phyloP scores from a whole-genome alignment of 2,888 invertebrate species.

The Celastrina argiolus region DNA sequence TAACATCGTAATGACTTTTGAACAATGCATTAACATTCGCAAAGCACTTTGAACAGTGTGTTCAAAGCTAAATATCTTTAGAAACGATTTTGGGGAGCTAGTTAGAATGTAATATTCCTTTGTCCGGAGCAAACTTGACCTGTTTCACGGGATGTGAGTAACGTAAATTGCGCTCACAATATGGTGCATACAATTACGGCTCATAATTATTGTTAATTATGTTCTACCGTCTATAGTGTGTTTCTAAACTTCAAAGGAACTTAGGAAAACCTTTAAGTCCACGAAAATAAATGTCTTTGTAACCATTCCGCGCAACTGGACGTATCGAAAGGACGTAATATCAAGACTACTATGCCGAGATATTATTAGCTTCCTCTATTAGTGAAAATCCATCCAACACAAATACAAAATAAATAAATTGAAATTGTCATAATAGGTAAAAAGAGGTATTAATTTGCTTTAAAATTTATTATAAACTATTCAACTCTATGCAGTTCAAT shows the following conservation, averaged over 20 bases:
- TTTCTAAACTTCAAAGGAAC: not conserved
- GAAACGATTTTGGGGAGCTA: slow-evolving; percentile 2
- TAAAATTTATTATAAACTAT: no score
- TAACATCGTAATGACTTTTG: not conserved
- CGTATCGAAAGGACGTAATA: no score
- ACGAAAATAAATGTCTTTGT: no score
- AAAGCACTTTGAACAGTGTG: slow-evolving; percentile 16
- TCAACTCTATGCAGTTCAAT: no score
- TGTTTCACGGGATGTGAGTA: slow-evolving; percentile 6
- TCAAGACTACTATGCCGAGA: no score
- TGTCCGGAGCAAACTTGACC: slow-evolving; percentile 7
- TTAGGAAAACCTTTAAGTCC: no score
- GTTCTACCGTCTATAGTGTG: not conserved
- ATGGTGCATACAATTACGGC: not conserved
- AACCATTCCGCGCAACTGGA: no score
- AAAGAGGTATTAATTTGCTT: no score
- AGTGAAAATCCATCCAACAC: no score
- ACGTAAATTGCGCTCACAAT: slow-evolving; percentile 8
- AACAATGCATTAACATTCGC: slow-evolving; percentile 14
- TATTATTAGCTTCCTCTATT: no score
- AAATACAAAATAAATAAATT: no score
- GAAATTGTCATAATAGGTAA: no score
- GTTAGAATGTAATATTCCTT: slow-evolving; percentile 18
- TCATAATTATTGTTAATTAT: not conserved
- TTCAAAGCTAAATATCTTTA: slow-evolving; percentile 15